Conservation (phyloP, 1,140 invertebrate genomes). For the Notospermus geniculatus region DNA sequence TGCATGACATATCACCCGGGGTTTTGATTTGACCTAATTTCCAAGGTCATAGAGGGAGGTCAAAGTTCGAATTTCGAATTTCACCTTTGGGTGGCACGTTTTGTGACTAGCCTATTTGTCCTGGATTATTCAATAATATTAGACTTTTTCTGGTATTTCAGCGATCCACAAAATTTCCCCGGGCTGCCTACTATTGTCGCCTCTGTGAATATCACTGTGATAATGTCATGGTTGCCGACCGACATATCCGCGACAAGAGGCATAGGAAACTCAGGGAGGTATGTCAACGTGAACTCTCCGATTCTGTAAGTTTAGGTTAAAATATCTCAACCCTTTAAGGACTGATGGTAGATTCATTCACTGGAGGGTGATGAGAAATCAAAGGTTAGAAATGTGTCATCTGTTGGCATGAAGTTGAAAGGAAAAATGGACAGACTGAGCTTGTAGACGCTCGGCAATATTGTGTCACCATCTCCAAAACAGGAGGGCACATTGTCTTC, state of each 20-base stretch:
- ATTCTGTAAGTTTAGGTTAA: background rate
- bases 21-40: too few species aligned
- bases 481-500: too few species aligned
- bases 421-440: too few species aligned
- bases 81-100: too few species aligned
- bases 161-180: constrained; percentile 45
- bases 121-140: background rate
- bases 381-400: too few species aligned
- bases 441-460: too few species aligned
- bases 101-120: too few species aligned
- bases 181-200: constrained; percentile 52
- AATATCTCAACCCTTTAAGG: background rate
- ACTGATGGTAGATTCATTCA: constrained; percentile 3
- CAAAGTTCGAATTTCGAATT: too few species aligned
- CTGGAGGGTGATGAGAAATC: background rate
- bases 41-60: background rate
- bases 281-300: background rate
- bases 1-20: too few species aligned
- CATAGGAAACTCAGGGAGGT: constrained; percentile 49
- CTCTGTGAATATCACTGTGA: constrained; percentile 56
- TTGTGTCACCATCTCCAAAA: too few species aligned
- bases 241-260: constrained; percentile 44
- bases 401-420: too few species aligned
- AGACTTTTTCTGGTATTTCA: constrained; percentile 22
- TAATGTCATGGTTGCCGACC: constrained; percentile 34